Base-by-base conservation (phyloP, 2,888 invertebrate genomes). In the Stegophylla sp. region DNA sequence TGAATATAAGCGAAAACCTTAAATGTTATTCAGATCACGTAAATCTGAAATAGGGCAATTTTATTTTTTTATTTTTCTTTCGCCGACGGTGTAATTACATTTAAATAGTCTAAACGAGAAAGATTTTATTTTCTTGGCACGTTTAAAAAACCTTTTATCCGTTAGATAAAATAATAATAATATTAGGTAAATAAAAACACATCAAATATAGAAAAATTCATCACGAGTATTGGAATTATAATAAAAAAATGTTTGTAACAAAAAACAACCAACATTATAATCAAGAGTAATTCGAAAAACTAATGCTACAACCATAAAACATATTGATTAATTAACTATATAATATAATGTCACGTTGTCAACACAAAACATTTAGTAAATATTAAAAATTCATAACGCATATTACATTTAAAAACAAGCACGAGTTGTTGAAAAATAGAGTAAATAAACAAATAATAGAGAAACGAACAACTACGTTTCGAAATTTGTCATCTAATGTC, bases 61-160 rank as follows among this genome's bases (percentile, higher is more conserved):
- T 66, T 76, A 53, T 43, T 76, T 75, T 48, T 63, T 41, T 66
- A 43, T 77, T 51, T 28, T 53, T 51, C n/a, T 56, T 66, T 59
- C 23, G 12, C 17, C 61, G 45, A 45, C 59, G 67, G 67, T 69
- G 34, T 79, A 79, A 69, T 79, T 71, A 71, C 69, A 79, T 79
- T 71, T 79, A 61, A 71, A 71, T 79, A 59, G 79, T 59, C 59
- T 48, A 61, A 59, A 69, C 61, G 69, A 59, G 59, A 79, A 61
- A 23, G 61, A 73, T 81, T 73, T 74, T 74, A 74, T 81, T 81
- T 81, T 72, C 81, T 81, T 74, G 45, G 64, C 81, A 74, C 66
- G 81, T 74, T 53, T 64, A 75, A 63, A 82, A 82, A 75, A 69
- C 51, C 28, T 73, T 82, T 73, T 82, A 63, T 53, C 41, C 53